phyloP scores from a whole-genome alignment of 2,113 vertebrate genomes.

The Bagarius yarrelli region DNA sequence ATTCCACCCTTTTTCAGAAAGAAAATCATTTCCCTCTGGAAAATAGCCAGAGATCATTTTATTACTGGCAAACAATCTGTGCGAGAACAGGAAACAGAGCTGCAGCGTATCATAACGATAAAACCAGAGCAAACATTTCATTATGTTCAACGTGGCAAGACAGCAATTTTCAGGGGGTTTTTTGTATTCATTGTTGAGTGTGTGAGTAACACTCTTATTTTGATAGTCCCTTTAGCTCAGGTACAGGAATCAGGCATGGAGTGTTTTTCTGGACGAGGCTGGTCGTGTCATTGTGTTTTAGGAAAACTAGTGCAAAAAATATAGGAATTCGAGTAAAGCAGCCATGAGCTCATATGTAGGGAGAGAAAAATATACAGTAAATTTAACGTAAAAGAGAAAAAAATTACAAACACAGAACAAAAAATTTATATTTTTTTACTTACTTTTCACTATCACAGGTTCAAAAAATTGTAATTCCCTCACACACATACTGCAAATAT shows the following conservation, averaged over 20 bases:
- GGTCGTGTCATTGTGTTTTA: not conserved
- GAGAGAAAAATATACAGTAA: not conserved
- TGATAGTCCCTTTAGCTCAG: conserved; percentile 4
- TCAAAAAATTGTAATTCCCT: too few relatives aligned
- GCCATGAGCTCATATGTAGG: not conserved
- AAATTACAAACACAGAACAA: too few relatives aligned
- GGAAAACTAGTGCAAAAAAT: not conserved
- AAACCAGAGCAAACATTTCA: conserved; percentile 16
- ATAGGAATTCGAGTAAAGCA: not conserved
- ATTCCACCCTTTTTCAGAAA: conserved; percentile 2
- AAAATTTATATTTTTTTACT: too few relatives aligned
- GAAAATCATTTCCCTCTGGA: conserved; percentile 39
- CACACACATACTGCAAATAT: too few relatives aligned
- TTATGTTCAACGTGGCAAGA: conserved; percentile 9
- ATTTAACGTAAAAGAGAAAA: conserved; percentile 7
- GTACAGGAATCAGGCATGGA: not conserved
- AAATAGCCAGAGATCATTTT: conserved; percentile 29
- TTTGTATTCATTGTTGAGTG: not conserved
- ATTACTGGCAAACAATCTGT: not conserved
- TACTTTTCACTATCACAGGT: too few relatives aligned
- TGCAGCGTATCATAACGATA: not conserved
- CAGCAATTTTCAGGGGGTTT: not conserved
- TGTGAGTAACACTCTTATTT: conserved; percentile 7
- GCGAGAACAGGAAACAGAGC: not conserved
- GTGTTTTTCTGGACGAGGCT: not conserved